Conservation (phyloP, 2,113 vertebrate species). For the Ptyas mucosa region DNA sequence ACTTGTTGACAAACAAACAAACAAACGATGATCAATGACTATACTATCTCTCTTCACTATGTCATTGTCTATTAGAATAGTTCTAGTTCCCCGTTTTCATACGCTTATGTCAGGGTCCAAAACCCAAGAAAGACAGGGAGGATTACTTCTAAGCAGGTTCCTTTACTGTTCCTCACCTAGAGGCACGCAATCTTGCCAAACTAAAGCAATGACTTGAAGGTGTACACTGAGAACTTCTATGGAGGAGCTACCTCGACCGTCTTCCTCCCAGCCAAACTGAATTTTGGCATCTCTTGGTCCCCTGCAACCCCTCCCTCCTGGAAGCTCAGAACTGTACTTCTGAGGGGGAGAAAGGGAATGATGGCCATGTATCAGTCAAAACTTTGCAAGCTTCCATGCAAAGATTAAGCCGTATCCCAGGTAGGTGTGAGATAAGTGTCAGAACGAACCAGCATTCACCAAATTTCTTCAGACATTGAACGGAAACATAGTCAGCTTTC, state of each 20-base stretch:
- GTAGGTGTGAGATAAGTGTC: not conserved
- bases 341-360: not conserved
- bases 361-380: not conserved
- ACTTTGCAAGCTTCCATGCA: not conserved
- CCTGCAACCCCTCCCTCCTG: not conserved
- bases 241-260: not conserved
- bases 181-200: too few species aligned
- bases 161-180: too few species aligned
- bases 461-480: not conserved
- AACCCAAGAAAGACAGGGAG: not conserved
- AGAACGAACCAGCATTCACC: not conserved
- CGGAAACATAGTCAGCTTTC: not conserved
- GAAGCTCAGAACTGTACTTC: not conserved
- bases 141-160: too few species aligned
- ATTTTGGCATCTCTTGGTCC: not conserved
- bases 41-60: not conserved
- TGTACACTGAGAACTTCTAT: not conserved
- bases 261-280: not conserved
- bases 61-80: not conserved
- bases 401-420: not conserved
- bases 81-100: not conserved
- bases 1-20: too few species aligned
- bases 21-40: too few species aligned
- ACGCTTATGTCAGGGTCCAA: not conserved
- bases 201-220: too few species aligned